Evolutionary conservation across 2,888 invertebrate species (phyloP).

Genomic region (Ophioninae sp.): DNA sequence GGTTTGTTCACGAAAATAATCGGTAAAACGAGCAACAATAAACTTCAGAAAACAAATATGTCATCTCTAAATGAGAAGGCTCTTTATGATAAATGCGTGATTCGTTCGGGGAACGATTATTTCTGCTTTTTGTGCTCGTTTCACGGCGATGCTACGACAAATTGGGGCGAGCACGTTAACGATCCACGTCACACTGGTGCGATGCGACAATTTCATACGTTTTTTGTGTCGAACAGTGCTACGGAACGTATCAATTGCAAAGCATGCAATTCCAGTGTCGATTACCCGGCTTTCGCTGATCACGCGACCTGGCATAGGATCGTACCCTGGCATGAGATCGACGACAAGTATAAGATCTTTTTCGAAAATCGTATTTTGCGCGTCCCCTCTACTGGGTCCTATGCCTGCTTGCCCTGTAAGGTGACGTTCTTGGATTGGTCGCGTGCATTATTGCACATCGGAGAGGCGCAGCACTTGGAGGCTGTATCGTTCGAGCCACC

Average conservation of each 20-base stretch:
- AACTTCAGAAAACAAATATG: not conserved
- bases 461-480: conserved; percentile 1
- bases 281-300: not conserved
- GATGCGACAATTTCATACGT: conserved; percentile 16
- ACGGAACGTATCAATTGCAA: conserved; percentile 10
- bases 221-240: not conserved
- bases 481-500: conserved; percentile 2
- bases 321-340: conserved; percentile 31
- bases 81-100: conserved; percentile 7
- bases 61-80: not conserved
- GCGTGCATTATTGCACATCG: not conserved
- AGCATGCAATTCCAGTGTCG: conserved; percentile 7
- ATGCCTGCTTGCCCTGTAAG: conserved; percentile 30
- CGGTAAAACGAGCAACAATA: not conserved
- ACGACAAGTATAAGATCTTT: conserved; percentile 26
- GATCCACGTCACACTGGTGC: conserved; percentile 10
- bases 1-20: not conserved
- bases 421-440: conserved; percentile 4
- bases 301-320: conserved; percentile 46
- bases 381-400: not conserved
- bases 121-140: conserved; percentile 26
- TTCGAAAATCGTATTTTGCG: conserved; percentile 41
- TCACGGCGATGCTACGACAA: too few relatives aligned
- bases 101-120: not conserved
- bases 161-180: conserved; percentile 15